Evolutionary conservation across 2,113 vertebrate genomes (phyloP).

Genomic region (Balaenoptera acutorostrata): DNA sequence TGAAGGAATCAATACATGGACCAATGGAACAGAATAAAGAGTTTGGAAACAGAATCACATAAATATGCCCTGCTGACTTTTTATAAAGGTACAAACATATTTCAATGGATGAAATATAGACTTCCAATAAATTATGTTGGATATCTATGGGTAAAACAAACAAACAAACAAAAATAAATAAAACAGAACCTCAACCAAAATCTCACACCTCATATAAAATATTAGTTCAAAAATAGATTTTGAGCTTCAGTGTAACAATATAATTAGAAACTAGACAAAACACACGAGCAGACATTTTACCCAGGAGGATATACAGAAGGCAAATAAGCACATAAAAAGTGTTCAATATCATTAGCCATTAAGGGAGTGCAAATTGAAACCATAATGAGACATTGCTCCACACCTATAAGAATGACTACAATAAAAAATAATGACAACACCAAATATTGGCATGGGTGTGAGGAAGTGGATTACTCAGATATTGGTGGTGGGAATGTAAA

Average conservation of each 20-base stretch:
- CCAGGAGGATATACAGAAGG: background rate
- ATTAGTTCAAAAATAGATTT: background rate
- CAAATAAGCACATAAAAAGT: background rate
- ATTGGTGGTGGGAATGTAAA: background rate
- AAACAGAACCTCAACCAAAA: background rate
- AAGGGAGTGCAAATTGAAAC: background rate
- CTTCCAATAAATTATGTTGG: background rate
- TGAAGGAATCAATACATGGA: background rate
- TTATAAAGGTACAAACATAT: background rate
- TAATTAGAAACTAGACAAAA: background rate
- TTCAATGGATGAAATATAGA: background rate
- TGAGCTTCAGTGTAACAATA: background rate
- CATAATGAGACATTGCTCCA: too few species aligned
- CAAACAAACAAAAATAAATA: background rate
- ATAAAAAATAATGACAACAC: background rate
- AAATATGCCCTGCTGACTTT: background rate
- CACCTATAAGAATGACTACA: too few species aligned
- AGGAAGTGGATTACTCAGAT: too few species aligned
- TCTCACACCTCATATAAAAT: background rate
- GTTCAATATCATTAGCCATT: background rate
- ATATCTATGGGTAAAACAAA: background rate
- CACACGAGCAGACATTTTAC: background rate
- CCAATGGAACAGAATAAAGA: background rate
- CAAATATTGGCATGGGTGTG: accelerated
- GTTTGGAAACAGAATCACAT: background rate